Evolutionary conservation across 2,888 invertebrate genomes (phyloP), one percentile per base, ranked within the genome.

Genomic region (Trissoscelio sp.): DNA sequence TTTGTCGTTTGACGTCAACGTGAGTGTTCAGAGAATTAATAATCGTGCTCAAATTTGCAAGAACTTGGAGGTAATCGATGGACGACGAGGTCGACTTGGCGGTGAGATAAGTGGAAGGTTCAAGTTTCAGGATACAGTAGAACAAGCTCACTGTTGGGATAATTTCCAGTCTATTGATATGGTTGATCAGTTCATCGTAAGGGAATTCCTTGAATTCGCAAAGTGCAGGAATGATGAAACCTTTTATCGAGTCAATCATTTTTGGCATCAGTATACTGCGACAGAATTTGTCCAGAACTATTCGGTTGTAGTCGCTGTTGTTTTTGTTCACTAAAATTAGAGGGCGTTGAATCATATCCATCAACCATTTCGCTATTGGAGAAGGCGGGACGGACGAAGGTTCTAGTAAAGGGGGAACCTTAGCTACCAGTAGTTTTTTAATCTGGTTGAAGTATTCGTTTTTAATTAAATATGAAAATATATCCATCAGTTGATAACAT

Each of bases 301-400:
- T 92, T 89, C 92, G 93, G 89, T 93, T 92, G 86, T 93, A 94
- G 48, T 93, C 92, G 51, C 87, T 87, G 3, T 83, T 78, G 62
- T 92, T 85, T 82, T 89, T 88, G 83, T 93, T 91, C 53, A 94
- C 92, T 79, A 95, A 92, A 31, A 93, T 92, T 69, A 98, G 92
- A 0, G 98, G 97, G 83, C 96, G 93, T 85, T 95, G 93, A 74
- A 97, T 94, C 87, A 98, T 94, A 86, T 95, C 95, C 72, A 96
- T 92, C 1, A 97, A 92, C 80, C 95, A 95, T 39, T 94, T 95
- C 5, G 95, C 93, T 18, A 96, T 92, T 0, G 95, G 95, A 24
- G 95, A 96, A 0, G 96, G 96, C 22, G 96, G 94, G 74, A 93
- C 92, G 0, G 94, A 88, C 0, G 95, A 94, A 22, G 94, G 93